Percentiles rank a stretch among this genome's conserved stretches.
phyloP scores from a whole-genome alignment of 2,797 vertebrate species.

The Oryzias dopingdopingensis region DNA sequence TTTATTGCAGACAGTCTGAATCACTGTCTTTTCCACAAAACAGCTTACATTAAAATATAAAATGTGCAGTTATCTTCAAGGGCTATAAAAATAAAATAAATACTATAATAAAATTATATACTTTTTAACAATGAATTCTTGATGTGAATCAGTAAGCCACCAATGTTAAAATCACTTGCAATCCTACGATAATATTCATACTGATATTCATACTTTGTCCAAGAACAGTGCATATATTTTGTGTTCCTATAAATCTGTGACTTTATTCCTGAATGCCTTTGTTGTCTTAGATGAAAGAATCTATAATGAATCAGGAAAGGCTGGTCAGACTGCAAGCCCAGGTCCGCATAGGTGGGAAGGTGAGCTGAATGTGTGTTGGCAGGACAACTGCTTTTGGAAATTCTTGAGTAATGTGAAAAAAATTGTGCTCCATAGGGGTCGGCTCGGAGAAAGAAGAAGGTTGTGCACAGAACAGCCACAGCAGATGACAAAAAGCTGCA shows the following conservation, averaged over 20 bases:
- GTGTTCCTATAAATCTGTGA: too few relatives aligned
- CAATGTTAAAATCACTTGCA: too few relatives aligned
- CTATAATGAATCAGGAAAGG: slow-evolving; percentile 97
- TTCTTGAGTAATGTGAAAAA: neutral
- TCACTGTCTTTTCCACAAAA: neutral
- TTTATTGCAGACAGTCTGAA: neutral
- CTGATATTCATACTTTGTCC: too few relatives aligned
- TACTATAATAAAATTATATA: too few relatives aligned
- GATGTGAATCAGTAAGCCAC: too few relatives aligned
- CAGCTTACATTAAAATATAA: too few relatives aligned
- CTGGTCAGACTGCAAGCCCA: slow-evolving; percentile 95
- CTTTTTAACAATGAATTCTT: too few relatives aligned
- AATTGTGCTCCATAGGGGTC: slow-evolving; percentile 80
- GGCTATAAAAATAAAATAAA: too few relatives aligned
- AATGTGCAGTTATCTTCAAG: too few relatives aligned
- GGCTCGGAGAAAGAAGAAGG: slow-evolving; percentile 99
- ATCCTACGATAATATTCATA: too few relatives aligned
- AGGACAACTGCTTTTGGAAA: neutral
- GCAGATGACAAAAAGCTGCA: slow-evolving; percentile 98
- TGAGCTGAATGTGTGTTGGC: slow-evolving; percentile 51
- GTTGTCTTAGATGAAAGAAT: slow-evolving; percentile 91
- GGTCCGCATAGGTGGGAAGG: slow-evolving; percentile 98
- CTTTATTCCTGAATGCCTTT: neutral
- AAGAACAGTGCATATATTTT: too few relatives aligned
- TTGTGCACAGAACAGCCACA: slow-evolving; percentile 96